Conservation (phyloP, 2,888 invertebrate species). For the Boloria euphrosyne region DNA sequence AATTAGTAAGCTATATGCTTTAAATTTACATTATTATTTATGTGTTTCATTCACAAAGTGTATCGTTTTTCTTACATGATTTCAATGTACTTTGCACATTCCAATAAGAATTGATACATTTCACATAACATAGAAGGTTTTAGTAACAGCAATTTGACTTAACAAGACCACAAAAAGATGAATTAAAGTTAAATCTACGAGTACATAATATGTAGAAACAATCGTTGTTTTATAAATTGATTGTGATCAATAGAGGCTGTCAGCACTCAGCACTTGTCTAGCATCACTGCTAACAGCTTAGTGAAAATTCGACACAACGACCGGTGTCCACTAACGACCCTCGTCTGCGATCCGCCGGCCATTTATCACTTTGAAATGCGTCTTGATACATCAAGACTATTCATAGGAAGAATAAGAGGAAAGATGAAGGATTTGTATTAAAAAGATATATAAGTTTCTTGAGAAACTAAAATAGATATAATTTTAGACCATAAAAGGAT, state of each 20-base stretch:
- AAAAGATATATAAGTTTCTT: background rate
- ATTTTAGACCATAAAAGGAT: background rate
- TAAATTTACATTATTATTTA: too few relatives aligned
- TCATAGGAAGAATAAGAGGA: background rate
- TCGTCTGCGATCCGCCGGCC: conserved; percentile 2
- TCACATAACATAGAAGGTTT: too few relatives aligned
- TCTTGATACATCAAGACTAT: conserved; percentile 8
- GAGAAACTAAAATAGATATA: too few relatives aligned
- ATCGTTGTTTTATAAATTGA: background rate
- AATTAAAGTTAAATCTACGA: too few relatives aligned
- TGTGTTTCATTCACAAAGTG: too few relatives aligned
- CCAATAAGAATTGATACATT: too few relatives aligned
- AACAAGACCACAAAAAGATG: too few relatives aligned
- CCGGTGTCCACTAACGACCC: conserved; percentile 22
- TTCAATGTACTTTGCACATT: too few relatives aligned
- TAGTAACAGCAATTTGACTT: too few relatives aligned
- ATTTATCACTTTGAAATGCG: conserved; percentile 22
- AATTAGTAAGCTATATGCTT: too few relatives aligned
- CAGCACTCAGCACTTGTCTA: background rate
- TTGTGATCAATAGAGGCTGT: conserved; percentile 4
- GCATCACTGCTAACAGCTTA: conserved; percentile 13
- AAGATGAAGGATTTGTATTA: background rate
- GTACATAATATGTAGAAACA: too few relatives aligned
- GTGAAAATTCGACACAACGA: conserved; percentile 14
- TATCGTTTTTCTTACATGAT: too few relatives aligned